These are phyloP conservation scores for Solen grandis DNA, from an alignment of 1,140 invertebrate species.

Conservation along the genomic window DNA sequence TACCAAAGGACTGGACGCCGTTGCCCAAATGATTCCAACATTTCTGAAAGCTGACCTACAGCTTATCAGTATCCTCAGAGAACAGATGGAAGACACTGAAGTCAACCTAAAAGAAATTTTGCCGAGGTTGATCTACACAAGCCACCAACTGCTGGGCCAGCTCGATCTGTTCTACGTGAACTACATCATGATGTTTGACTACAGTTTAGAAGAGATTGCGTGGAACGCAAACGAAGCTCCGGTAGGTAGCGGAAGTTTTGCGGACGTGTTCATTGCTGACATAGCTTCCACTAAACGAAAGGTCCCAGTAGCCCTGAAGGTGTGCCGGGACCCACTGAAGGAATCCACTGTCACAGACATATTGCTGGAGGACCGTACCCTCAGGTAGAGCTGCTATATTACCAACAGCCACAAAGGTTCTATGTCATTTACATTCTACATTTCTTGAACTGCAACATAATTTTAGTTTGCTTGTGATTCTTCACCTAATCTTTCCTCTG, in stretches of 20 bases:
- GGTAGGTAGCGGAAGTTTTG: constrained; percentile 73
- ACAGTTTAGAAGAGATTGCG: constrained; percentile 58
- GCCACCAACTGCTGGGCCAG: constrained; percentile 61
- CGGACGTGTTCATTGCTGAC: constrained; percentile 65
- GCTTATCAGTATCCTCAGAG: constrained; percentile 61
- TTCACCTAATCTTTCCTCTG: neutral
- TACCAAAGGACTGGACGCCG: constrained; percentile 64
- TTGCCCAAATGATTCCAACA: constrained; percentile 68
- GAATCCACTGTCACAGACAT: constrained; percentile 67
- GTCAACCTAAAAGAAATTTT: constrained; percentile 61
- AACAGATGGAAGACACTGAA: constrained; percentile 60
- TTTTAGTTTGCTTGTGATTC: neutral
- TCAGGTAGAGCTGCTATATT: constrained; percentile 57
- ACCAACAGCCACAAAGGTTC: too few relatives aligned
- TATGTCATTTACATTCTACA: too few relatives aligned
- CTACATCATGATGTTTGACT: constrained; percentile 69
- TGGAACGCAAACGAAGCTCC: constrained; percentile 52
- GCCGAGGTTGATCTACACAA: constrained; percentile 56
- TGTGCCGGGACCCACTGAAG: constrained; percentile 64
- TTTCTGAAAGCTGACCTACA: constrained; percentile 69
- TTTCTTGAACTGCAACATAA: neutral
- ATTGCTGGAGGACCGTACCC: constrained; percentile 70
- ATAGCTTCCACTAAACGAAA: constrained; percentile 24
- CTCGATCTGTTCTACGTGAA: constrained; percentile 72
- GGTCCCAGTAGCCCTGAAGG: constrained; percentile 69